These are phyloP conservation scores for Helarctos malayanus DNA, from an alignment of 2,797 vertebrate species.

Conservation along the genomic window DNA sequence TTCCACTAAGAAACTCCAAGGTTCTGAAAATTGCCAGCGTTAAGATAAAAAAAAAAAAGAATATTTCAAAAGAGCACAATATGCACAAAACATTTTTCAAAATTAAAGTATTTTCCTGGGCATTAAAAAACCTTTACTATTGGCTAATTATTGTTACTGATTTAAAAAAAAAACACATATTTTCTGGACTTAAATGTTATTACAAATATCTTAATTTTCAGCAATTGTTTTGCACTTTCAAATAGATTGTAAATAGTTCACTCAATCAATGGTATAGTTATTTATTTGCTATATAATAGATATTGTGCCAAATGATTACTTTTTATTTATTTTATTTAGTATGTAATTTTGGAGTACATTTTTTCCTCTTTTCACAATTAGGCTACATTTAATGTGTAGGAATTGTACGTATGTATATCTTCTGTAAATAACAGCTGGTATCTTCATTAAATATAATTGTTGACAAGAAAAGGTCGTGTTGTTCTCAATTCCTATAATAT, in stretches of 20 bases:
- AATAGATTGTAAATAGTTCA: conserved; percentile 92
- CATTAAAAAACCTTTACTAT: conserved; percentile 87
- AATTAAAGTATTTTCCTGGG: conserved; percentile 87
- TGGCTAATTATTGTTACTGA: conserved; percentile 85
- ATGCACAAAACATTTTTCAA: conserved; percentile 88
- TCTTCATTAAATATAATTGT: conserved; percentile 90
- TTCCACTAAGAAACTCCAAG: conserved; percentile 76
- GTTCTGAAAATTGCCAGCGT: conserved; percentile 81
- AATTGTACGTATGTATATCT: conserved; percentile 87
- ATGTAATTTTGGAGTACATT: conserved; percentile 90
- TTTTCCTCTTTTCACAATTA: conserved; percentile 87
- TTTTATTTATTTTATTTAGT: conserved; percentile 94
- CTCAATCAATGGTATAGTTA: conserved; percentile 85
- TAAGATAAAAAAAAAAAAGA: conserved; percentile 81
- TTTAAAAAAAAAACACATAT: conserved; percentile 75
- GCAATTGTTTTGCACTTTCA: conserved; percentile 90
- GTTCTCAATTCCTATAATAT: conserved; percentile 79
- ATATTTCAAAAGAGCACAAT: conserved; percentile 91
- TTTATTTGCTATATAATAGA: conserved; percentile 90
- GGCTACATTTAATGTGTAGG: conserved; percentile 89
- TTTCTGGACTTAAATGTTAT: conserved; percentile 87
- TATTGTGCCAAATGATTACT: conserved; percentile 92
- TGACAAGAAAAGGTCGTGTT: conserved; percentile 80
- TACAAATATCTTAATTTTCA: conserved; percentile 88
- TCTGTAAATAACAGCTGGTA: conserved; percentile 89